A percentile compares a stretch with the other conserved stretches of the same genome.
Conservation (phyloP, 2,113 vertebrate species). For the Phoenicopterus ruber region DNA sequence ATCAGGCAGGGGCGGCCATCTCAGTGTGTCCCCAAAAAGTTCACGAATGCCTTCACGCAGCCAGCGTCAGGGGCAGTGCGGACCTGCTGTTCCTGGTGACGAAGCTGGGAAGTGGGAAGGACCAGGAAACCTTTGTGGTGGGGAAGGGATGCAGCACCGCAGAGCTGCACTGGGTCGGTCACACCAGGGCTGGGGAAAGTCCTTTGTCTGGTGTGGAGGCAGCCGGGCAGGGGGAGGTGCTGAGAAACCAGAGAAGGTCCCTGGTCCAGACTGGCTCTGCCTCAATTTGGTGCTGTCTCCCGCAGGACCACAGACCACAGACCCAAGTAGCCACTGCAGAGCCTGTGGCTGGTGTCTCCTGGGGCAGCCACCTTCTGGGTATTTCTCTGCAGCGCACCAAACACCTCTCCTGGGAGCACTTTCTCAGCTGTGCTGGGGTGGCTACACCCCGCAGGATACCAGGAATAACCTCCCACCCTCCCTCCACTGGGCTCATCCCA, state of each 20-base stretch:
- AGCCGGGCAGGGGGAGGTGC: not conserved
- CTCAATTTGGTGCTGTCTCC: not conserved
- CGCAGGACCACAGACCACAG: not conserved
- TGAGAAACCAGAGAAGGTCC: not conserved
- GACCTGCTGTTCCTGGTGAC: not conserved
- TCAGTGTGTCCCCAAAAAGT: not conserved
- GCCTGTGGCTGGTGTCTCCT: not conserved
- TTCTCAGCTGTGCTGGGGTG: not conserved
- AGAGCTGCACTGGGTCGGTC: not conserved
- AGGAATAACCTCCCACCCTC: not conserved
- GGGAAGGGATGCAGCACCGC: not conserved
- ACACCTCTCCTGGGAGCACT: not conserved
- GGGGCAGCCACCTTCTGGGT: not conserved
- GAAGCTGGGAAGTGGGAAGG: not conserved
- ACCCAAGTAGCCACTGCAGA: not conserved
- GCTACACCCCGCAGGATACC: not conserved
- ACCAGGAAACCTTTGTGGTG: not conserved
- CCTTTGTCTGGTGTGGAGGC: not conserved
- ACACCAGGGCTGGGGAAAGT: not conserved
- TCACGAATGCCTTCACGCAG: not conserved
- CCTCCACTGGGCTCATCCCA: not conserved
- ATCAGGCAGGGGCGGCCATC: rapidly evolving
- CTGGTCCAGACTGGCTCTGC: not conserved
- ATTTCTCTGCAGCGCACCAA: not conserved
- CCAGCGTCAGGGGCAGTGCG: rapidly evolving